A percentile compares a stretch with the other conserved stretches of the same genome.
Conservation (phyloP, 2,113 vertebrate species). For the Lamprologus speciosus region DNA sequence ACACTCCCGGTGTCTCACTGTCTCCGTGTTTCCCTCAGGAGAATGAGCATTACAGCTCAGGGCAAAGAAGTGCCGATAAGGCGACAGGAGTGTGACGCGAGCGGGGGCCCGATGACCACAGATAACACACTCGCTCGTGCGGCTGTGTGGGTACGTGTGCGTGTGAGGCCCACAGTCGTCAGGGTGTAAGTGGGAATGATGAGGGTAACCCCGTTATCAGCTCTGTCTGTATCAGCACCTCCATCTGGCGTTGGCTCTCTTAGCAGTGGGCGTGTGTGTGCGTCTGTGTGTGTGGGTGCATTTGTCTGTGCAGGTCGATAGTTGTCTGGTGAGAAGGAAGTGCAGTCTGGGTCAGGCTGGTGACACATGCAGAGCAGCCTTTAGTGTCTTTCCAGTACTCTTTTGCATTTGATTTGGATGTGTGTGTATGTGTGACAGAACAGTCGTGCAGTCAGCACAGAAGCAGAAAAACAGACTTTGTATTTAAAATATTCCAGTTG, state of each 20-base stretch:
- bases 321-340: slow-evolving; percentile 62
- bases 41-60: slow-evolving; percentile 42
- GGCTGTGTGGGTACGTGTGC: not conserved
- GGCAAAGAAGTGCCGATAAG: slow-evolving; percentile 58
- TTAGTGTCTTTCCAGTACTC: not conserved
- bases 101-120: slow-evolving; percentile 45
- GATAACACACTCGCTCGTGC: slow-evolving; percentile 33
- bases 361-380: slow-evolving; percentile 47
- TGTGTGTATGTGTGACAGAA: not conserved
- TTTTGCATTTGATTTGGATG: not conserved
- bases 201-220: slow-evolving; percentile 58
- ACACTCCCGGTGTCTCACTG: not conserved
- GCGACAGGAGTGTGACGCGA: slow-evolving; percentile 61
- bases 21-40: slow-evolving; percentile 26
- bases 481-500: not conserved
- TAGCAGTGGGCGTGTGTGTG: not conserved
- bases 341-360: slow-evolving; percentile 60
- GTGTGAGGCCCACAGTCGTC: slow-evolving; percentile 35
- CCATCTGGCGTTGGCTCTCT: slow-evolving; percentile 48
- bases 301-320: not conserved
- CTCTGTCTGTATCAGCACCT: slow-evolving; percentile 61
- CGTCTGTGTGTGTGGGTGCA: not conserved
- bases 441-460: not conserved
- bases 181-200: slow-evolving; percentile 55
- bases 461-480: not conserved